Evolutionary conservation across 92 coral and sea anemone species (phyloP), one percentile per base, ranked within the genome.

Genomic region (Actinernus sp.): DNA sequence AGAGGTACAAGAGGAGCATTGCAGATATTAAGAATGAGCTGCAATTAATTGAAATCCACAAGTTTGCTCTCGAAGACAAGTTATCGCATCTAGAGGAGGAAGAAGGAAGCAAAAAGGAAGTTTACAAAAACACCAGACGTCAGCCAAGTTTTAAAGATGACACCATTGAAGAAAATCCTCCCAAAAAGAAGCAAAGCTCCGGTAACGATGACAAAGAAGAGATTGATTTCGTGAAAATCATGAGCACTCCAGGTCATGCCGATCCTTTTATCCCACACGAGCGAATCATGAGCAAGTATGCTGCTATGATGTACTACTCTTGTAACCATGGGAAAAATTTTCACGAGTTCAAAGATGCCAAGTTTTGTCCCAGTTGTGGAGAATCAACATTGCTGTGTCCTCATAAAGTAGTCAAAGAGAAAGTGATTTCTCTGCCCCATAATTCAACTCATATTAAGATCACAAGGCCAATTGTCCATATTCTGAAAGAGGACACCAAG

Each of bases 251-350:
- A 25, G 88, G 89, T 36, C 79, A 84, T 49, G 83, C 86, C 39
- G 88, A 95, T 47, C 91, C 91, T 8, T 95, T 91, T 37, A 83
- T 95, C 55, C 92, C 99, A 11, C 99, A 95, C 41, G 99, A 95
- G 46, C 55, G 77, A 46, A 74, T 95, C 12, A 87, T 95, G 39
- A 91, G 92, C 85, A 95, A 95, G 78, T 95, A 95, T 73, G 90
- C 99, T n/a, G 88, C 97, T 16, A 81, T 87, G 73, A 44, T 88
- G 68, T 80, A 74, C 60, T 95, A 95, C 55, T 95, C 99, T 21
- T 95, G 97, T 49, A 95, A 95, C 65, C 99, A 95, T 61, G 99
- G 99, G 32, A 95, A 91, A 47, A 91, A 92, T 51, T 95, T 87
- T 29, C 93, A 95, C 26, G 99, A 83, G 72, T 83, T 95, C 46